A percentile compares a stretch with the other conserved stretches of the same genome.
Evolutionary conservation across 2,113 vertebrate species (phyloP).

Genomic region (Indri indri): DNA sequence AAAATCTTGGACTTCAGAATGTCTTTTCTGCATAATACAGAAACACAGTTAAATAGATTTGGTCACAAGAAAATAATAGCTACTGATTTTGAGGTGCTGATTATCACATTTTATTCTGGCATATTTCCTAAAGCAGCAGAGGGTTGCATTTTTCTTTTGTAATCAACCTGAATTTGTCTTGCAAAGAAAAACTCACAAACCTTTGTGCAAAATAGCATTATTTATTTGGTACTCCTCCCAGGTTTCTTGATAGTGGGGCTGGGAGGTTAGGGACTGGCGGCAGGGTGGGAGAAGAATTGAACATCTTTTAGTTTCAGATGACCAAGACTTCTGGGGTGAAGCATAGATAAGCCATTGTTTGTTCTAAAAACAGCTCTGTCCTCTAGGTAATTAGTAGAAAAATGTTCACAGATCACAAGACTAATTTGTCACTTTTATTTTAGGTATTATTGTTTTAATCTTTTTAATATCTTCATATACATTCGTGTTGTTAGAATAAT

Average conservation of each 20-base stretch:
- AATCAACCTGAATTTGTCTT: background rate
- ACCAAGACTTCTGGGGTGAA: background rate
- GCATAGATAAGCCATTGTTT: background rate
- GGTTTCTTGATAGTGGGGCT: background rate
- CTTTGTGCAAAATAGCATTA: background rate
- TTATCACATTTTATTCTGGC: constrained; percentile 4
- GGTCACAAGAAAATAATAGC: background rate
- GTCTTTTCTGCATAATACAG: background rate
- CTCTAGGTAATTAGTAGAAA: background rate
- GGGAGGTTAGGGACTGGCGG: background rate
- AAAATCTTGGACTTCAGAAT: background rate
- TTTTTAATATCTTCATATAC: background rate
- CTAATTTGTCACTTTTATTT: background rate
- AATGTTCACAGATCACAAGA: background rate
- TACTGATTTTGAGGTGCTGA: background rate
- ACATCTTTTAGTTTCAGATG: background rate
- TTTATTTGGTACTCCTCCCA: background rate
- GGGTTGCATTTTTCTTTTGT: background rate
- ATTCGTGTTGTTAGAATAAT: background rate
- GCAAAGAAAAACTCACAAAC: background rate
- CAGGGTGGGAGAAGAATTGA: background rate
- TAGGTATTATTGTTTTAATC: background rate
- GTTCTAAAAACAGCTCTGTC: background rate
- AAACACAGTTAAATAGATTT: background rate
- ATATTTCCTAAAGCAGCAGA: background rate